Base-by-base conservation (phyloP, 2,113 vertebrate genomes). In the Hydropotes inermis region DNA sequence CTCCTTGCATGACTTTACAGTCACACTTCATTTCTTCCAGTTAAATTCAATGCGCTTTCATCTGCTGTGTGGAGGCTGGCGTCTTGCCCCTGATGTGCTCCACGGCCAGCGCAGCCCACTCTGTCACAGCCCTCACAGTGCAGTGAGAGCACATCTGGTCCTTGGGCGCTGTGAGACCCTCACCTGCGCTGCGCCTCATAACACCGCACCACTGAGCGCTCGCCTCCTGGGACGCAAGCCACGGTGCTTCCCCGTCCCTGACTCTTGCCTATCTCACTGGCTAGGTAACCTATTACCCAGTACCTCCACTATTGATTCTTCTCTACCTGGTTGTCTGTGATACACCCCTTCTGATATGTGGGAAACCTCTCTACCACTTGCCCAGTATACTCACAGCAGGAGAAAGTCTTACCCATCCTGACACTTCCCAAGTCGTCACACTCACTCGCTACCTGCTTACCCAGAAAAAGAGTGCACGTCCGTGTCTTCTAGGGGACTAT, bases 101-200 rank as follows among this genome's bases (percentile, higher is more conserved):
- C 8, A 4, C 7, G 9, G 13, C 14, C 13, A 27, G 1, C 30
- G 7, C 58, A 70, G 36, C 17, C 61, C 3, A n/a, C 25, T 28
- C 55, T 27, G 3, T 50, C 43, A 6, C 21, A 57, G 33, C 60
- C 39, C n/a, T 54, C 28, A 78, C 19, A 15, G 14, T 12, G 5
- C 1, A 1, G 1, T 13, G 17, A 76, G 1, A 17, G 28, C 6
- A 57, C n/a, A 36, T 6, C 30, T 17, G 25, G 6, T 15, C 30
- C 36, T 12, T 45, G 45, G 55, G 57, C 21, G n/a, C 79, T 57
- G 27, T 54, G 47, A 84, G 25, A 67, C 47, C 30, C 6, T 27
- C 25, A 27, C 15, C 12, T 36, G 25, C 1, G 15, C 54, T 78
- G 17, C 60, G 54, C 45, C 33, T 39, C 11, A 0, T 91, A 36